Percentiles rank a stretch among this genome's conserved stretches.
Evolutionary conservation across 2,888 invertebrate genomes (phyloP).

Genomic region (Colostygia pectinataria): DNA sequence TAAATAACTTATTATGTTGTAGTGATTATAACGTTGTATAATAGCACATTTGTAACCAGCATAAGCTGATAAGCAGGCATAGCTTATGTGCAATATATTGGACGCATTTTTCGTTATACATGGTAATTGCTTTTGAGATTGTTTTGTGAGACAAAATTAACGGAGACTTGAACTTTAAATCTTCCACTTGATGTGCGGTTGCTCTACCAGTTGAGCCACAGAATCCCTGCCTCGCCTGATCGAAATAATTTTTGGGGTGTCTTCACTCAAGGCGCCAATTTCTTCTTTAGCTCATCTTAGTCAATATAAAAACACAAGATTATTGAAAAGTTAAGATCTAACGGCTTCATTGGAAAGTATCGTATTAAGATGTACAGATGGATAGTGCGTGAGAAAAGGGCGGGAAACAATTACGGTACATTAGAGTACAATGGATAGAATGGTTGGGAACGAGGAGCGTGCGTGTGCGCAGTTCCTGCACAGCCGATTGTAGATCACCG

Average conservation of each 20-base stretch:
- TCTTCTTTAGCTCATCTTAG: too few species aligned
- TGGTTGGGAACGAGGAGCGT: slow-evolving; percentile 33
- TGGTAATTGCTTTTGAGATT: background rate
- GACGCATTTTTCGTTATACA: background rate
- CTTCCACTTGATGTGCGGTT: too few species aligned
- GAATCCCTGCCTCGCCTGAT: too few species aligned
- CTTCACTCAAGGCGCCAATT: too few species aligned
- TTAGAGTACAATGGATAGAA: slow-evolving; percentile 33
- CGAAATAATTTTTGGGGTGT: too few species aligned
- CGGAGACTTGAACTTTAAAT: too few species aligned
- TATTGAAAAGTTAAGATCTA: slow-evolving; percentile 30
- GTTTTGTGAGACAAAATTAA: too few species aligned
- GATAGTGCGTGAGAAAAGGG: slow-evolving; percentile 40
- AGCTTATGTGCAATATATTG: background rate
- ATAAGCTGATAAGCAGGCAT: too few species aligned
- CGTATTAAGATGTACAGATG: slow-evolving; percentile 30
- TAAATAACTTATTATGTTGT: slow-evolving; percentile 16
- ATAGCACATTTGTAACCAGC: slow-evolving; percentile 3
- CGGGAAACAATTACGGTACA: slow-evolving; percentile 33
- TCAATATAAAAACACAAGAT: slow-evolving; percentile 2
- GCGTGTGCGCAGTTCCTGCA: slow-evolving; percentile 8
- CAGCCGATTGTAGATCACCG: background rate
- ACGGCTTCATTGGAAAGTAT: slow-evolving; percentile 33
- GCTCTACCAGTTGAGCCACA: too few species aligned
- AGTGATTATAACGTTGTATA: slow-evolving; percentile 7